A percentile compares a stretch with the other conserved stretches of the same genome.
Conservation (phyloP, 2,888 invertebrate genomes). For the Bhutanitis thaidina region DNA sequence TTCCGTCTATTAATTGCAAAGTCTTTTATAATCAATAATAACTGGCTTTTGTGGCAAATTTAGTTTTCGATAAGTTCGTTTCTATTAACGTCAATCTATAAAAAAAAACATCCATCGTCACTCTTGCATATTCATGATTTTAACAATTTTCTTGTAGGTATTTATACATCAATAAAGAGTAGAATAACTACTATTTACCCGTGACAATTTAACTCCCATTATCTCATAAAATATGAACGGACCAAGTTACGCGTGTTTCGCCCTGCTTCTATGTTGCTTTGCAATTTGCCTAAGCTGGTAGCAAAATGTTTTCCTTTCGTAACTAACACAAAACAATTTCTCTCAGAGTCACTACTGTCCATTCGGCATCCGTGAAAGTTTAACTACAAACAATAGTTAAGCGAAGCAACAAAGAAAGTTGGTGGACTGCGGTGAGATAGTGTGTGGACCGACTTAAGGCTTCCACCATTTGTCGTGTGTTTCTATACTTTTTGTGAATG, state of each 20-base stretch:
- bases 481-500: conserved; percentile 39
- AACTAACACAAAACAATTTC: conserved; percentile 75
- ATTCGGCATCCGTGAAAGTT: conserved; percentile 68
- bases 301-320: conserved; percentile 73
- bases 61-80: too few species aligned
- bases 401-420: conserved; percentile 68
- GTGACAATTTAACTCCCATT: conserved; percentile 60
- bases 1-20: conserved; percentile 22
- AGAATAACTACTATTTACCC: conserved; percentile 22
- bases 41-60: conserved; percentile 16
- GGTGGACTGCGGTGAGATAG: conserved; percentile 46
- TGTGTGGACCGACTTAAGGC: conserved; percentile 41
- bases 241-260: conserved; percentile 31
- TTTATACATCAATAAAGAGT: conserved; percentile 16
- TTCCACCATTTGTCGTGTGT: conserved; percentile 36
- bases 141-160: conserved; percentile 6
- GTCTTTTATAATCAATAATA: conserved; percentile 21
- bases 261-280: conserved; percentile 32
- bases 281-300: conserved; percentile 70
- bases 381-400: conserved; percentile 70
- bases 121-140: too few species aligned
- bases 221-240: conserved; percentile 57
- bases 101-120: too few species aligned
- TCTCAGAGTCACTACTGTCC: conserved; percentile 62
- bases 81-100: too few species aligned